Evolutionary conservation across 2,888 invertebrate genomes (phyloP), one percentile per base, ranked within the genome.

Genomic region (Quadriops clusia): DNA sequence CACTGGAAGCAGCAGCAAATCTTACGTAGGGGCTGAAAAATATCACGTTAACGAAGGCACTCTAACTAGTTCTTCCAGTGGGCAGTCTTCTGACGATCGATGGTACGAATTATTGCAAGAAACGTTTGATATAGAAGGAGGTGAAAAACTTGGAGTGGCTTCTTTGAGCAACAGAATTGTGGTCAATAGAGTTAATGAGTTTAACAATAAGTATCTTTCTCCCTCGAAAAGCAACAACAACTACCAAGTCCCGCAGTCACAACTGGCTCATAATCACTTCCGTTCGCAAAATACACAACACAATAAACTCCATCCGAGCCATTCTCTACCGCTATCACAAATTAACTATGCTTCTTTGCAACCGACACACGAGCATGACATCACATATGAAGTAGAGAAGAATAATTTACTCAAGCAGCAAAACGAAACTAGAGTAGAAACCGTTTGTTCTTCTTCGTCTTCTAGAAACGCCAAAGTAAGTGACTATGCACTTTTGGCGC

Each of bases 1-100:
- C 34, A 85, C 85, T 5, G 84, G 83, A 56, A 72, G 72, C 22
- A 70, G 72, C 37, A 60, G 59, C 41, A 60, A 60, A 41, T 59
- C 59, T 13, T 61, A 47, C 25, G 3, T 37, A 38, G 43, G 43
- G 7, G 29, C 36, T 28, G 45, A 42, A 14, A 34, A 41, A 24
- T 43, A 37, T 37, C 34, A 37, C 9, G 23, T 26, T 33, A 44
- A 43, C 23, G 44, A 41, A 33, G 44, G 40, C 14, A 68, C 72
- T 36, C 61, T 74, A 61, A 72, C 72, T 10, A 71, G 70, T 52
- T 71, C 70, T 36, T 72, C 72, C 39, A 72, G 70, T 48, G 73
- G 73, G 26, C 72, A 74, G 49, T 72, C 72, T 30, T 67, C 67
- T 43, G 72, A 75, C 44, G 75, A 76, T 46, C 67, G 73, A 46